phyloP scores from a whole-genome alignment of 2,888 invertebrate species.

The Cremastobaeus sp. region DNA sequence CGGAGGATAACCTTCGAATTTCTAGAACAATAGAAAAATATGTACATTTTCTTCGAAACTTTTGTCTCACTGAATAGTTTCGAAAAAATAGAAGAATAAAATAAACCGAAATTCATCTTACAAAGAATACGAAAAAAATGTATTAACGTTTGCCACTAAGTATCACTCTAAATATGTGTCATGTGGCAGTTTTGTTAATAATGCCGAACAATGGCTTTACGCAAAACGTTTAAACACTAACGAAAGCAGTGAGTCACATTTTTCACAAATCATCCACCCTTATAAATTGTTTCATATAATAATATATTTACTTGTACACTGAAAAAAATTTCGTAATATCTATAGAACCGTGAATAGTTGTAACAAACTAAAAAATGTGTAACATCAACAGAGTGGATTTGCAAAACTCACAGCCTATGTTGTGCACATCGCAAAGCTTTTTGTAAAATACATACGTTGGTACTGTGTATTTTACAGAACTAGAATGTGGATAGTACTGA shows the following conservation, averaged over 20 bases:
- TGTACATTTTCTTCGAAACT: conserved; percentile 41
- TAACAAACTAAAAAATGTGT: too few relatives aligned
- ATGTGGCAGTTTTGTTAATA: conserved; percentile 17
- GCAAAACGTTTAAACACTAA: conserved; percentile 12
- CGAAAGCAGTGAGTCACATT: conserved; percentile 15
- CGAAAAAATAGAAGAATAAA: too few relatives aligned
- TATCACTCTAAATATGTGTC: conserved; percentile 17
- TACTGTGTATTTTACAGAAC: too few relatives aligned
- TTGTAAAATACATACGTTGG: too few relatives aligned
- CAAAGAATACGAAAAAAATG: not conserved
- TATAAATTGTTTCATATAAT: not conserved
- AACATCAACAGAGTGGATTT: too few relatives aligned
- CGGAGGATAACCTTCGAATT: conserved; percentile 56
- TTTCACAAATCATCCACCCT: conserved; percentile 25
- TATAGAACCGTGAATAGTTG: too few relatives aligned
- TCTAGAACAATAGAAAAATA: conserved; percentile 54
- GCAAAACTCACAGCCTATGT: too few relatives aligned
- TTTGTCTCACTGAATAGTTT: too few relatives aligned
- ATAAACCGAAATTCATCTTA: conserved; percentile 24
- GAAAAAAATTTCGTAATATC: not conserved
- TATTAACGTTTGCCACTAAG: conserved; percentile 8
- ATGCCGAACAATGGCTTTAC: conserved; percentile 15
- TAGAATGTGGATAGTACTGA: too few relatives aligned
- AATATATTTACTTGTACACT: too few relatives aligned
- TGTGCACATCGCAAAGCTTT: too few relatives aligned